phyloP scores from a whole-genome alignment of 2,113 vertebrate species.

The Mustela nigripes region DNA sequence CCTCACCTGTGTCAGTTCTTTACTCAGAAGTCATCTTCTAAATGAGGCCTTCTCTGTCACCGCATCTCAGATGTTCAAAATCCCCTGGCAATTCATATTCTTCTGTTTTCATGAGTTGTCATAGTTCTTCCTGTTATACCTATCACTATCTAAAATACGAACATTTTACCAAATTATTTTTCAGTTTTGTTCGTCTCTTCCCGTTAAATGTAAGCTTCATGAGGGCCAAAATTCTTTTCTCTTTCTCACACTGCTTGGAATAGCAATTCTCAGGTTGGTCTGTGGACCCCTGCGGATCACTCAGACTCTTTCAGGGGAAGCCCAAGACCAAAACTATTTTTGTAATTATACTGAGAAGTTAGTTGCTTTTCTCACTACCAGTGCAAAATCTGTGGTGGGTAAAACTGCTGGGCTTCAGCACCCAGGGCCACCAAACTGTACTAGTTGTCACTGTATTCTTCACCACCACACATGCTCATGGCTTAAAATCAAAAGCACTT shows the following conservation, averaged over 20 bases:
- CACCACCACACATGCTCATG: background rate
- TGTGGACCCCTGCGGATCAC: background rate
- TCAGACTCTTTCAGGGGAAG: background rate
- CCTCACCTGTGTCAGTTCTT: background rate
- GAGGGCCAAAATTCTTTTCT: background rate
- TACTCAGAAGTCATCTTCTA: slow-evolving; percentile 27
- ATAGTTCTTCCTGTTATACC: background rate
- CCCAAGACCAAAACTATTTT: background rate
- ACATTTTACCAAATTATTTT: background rate
- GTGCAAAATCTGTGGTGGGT: background rate
- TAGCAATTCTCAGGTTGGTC: background rate
- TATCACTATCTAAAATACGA: background rate
- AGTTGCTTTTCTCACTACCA: background rate
- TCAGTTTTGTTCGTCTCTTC: background rate
- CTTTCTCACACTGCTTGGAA: background rate
- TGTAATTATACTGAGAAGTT: background rate
- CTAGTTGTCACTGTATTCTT: background rate
- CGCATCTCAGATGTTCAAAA: slow-evolving; percentile 1
- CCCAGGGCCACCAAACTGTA: background rate
- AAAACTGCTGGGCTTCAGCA: background rate
- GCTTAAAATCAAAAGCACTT: background rate
- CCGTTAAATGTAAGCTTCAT: background rate
- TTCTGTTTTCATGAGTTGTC: background rate
- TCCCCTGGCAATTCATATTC: background rate
- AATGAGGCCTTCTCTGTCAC: background rate